A percentile compares a stretch with the other conserved stretches of the same genome.
phyloP scores from a whole-genome alignment of 2,113 vertebrate genomes.

The Cyphomyrus plagiostoma region DNA sequence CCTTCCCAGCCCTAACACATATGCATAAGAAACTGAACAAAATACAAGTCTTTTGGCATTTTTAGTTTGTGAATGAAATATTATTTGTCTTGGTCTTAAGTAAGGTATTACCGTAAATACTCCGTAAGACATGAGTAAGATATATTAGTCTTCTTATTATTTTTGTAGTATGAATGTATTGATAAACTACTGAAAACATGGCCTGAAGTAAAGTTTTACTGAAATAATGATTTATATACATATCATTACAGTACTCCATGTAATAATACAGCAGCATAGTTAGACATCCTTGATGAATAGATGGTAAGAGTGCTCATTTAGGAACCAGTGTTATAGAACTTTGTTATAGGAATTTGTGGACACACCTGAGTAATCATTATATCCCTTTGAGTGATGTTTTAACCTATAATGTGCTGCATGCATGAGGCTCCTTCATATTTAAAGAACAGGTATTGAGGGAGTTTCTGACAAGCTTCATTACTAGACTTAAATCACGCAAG shows the following conservation, averaged over 20 bases:
- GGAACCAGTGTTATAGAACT: background rate
- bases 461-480: constrained; percentile 70
- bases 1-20: too few species aligned
- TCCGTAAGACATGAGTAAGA: too few species aligned
- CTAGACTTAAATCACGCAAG: constrained; percentile 76
- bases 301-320: background rate
- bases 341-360: background rate
- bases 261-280: background rate
- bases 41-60: too few species aligned
- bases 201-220: too few species aligned
- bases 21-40: too few species aligned
- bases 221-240: too few species aligned
- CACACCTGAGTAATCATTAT: constrained; percentile 54
- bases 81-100: too few species aligned
- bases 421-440: constrained; percentile 79
- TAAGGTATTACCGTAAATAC: too few species aligned
- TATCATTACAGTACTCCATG: background rate
- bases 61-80: too few species aligned
- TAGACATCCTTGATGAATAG: background rate
- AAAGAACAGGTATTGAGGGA: constrained; percentile 79
- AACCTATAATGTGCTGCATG: constrained; percentile 52
- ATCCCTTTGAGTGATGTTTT: constrained; percentile 56
- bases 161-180: too few species aligned
- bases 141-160: too few species aligned
- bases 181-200: too few species aligned